Percentiles rank a stretch among this genome's conserved stretches.
Conservation (phyloP, 92 coral and sea anemone species). For the Porites cylindrica region DNA sequence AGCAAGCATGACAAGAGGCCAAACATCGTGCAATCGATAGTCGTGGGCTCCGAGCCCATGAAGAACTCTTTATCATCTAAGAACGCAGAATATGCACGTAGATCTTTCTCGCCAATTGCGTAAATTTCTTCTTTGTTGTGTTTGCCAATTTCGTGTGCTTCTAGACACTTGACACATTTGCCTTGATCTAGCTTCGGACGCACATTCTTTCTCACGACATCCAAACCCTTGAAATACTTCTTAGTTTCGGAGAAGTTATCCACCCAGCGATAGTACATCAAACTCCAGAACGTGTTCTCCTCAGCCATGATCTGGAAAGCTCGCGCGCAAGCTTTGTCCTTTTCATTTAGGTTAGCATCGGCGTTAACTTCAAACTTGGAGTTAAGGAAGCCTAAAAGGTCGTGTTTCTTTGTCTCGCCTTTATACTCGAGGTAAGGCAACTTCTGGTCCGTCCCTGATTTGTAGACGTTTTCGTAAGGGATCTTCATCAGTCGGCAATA, state of each 20-base stretch:
- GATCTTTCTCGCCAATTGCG: constrained; percentile 92
- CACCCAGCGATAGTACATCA: constrained; percentile 98
- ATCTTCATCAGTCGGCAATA: constrained; percentile 91
- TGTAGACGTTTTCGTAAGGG: constrained; percentile 93
- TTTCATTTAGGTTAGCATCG: constrained; percentile 74
- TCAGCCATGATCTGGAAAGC: constrained; percentile 96
- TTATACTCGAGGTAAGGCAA: constrained; percentile 96
- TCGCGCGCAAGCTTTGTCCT: constrained; percentile 87
- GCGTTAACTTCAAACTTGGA: constrained; percentile 88
- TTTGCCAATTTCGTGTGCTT: constrained; percentile 97
- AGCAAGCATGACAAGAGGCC: constrained; percentile 94
- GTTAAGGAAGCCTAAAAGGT: constrained; percentile 89
- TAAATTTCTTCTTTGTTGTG: constrained; percentile 96
- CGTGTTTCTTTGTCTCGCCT: constrained; percentile 90
- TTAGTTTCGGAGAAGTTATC: constrained; percentile 98
- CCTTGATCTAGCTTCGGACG: constrained; percentile 97
- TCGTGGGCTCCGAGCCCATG: constrained; percentile 91
- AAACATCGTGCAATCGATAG: constrained; percentile 96
- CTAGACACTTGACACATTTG: constrained; percentile 97
- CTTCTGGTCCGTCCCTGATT: constrained; percentile 86
- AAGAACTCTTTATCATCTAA: constrained; percentile 94
- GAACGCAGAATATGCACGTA: constrained; percentile 80
- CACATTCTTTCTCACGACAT: constrained; percentile 85
- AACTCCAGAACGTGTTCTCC: constrained; percentile 97
- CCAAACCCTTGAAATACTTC: constrained; percentile 94